Base-by-base conservation (phyloP, 2,888 invertebrate genomes). In the Podotricha telesiphe region DNA sequence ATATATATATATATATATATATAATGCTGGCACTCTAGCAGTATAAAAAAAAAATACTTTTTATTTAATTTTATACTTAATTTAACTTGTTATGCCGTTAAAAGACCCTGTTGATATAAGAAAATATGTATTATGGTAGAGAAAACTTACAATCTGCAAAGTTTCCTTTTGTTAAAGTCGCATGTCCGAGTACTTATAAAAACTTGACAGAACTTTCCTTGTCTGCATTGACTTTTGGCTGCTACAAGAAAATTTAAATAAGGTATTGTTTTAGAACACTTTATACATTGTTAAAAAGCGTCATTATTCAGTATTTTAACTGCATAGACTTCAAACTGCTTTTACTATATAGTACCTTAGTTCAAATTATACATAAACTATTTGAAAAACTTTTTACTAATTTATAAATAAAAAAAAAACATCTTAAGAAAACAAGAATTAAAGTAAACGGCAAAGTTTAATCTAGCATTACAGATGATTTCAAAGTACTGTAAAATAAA, bases 401-500 rank as follows among this genome's bases (percentile, higher is more conserved):
- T 37, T 55, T 55, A 50, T 13, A 22, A 34, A 34, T 37, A 55
- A 55, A 55, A 37, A n/a, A n/a, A 47, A 50, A 53, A 61, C 51
- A 61, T 13, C 17, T 28, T 53, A 34, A 67, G 45, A 34, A n/a
- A 68, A 55, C 62, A 62, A 64, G 37, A 62, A 69, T 51, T 59
- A 62, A 66, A 62, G 69, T 68, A 81, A 79, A 73, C 72, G 68
- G 65, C 73, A 73, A 74, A 75, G 78, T 78, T 79, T 77, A 80
- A 84, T 83, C 78, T 80, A 77, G 82, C 82, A 79, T 72, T 64
- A 68, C 68, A 83, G 83, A 86, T 88, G 83, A 86, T 89, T 88
- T 86, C 82, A 85, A 88, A 88, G 84, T 84, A 82, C 85, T 84
- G 79, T 83, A 80, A 86, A 88, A 88, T 88, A 88, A 90, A 90